phyloP scores from a whole-genome alignment of 2,888 invertebrate species.

The Lordiphosa andalusiaca region DNA sequence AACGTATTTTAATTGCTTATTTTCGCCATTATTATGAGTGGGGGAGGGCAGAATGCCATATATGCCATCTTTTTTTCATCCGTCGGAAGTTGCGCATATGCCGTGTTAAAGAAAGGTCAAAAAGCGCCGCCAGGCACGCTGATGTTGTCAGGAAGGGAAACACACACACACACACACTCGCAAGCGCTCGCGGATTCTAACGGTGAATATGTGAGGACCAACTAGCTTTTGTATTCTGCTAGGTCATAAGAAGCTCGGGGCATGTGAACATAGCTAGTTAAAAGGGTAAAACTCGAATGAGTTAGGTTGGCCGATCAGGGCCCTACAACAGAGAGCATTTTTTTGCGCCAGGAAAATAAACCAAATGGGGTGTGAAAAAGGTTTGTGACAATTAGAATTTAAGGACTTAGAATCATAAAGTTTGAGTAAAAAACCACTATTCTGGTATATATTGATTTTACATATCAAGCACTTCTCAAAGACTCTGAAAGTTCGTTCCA shows the following conservation, averaged over 20 bases:
- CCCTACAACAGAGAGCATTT: background rate
- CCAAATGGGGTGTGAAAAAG: too few species aligned
- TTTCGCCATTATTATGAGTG: constrained; percentile 19
- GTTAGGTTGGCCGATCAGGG: background rate
- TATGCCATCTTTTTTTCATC: constrained; percentile 20
- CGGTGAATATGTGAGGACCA: constrained; percentile 1
- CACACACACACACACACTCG: too few species aligned
- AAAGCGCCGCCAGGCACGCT: constrained; percentile 44
- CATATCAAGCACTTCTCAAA: too few species aligned
- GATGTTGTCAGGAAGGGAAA: constrained; percentile 1
- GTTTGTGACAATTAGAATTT: too few species aligned
- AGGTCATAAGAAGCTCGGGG: constrained; percentile 1
- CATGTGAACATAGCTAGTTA: constrained; percentile 13
- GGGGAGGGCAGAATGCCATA: constrained; percentile 6
- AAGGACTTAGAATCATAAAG: too few species aligned
- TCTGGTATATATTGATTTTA: too few species aligned
- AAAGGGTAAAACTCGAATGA: background rate
- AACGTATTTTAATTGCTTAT: constrained; percentile 38
- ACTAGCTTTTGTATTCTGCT: constrained; percentile 2
- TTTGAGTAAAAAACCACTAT: too few species aligned
- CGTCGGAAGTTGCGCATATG: constrained; percentile 63
- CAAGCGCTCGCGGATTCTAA: constrained; percentile 2
- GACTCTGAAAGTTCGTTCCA: too few species aligned
- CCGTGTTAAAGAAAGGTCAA: constrained; percentile 52
- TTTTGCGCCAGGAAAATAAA: too few species aligned